Percentiles rank a stretch among this genome's conserved stretches.
Evolutionary conservation across 1,140 invertebrate species (phyloP).

Genomic region (Zaprionus capensis): DNA sequence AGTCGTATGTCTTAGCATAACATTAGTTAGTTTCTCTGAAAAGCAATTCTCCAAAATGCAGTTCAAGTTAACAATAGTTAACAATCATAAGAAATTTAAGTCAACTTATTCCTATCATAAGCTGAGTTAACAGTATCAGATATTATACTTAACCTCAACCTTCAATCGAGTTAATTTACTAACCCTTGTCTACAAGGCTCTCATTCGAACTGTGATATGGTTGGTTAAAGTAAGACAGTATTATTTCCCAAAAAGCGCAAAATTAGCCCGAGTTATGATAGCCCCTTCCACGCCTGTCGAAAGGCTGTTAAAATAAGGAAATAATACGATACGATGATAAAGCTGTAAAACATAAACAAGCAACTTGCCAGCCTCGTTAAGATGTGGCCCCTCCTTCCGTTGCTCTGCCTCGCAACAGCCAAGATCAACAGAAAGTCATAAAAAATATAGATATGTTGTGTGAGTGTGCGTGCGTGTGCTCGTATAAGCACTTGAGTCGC

Average conservation of each 20-base stretch:
- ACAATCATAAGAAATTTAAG: not conserved
- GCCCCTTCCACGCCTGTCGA: not conserved
- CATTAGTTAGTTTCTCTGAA: too few relatives aligned
- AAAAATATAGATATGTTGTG: constrained; percentile 74
- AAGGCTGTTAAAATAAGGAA: not conserved
- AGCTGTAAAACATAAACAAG: constrained; percentile 63
- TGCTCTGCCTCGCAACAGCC: not conserved
- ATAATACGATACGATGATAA: constrained; percentile 44
- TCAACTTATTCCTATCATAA: not conserved
- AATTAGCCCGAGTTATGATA: not conserved
- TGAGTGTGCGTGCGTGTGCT: constrained; percentile 20
- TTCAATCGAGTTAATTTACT: too few relatives aligned
- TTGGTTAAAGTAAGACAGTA: too few relatives aligned
- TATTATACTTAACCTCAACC: too few relatives aligned
- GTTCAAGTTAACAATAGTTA: not conserved
- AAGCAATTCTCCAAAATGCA: too few relatives aligned
- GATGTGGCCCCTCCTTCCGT: not conserved
- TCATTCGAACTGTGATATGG: too few relatives aligned
- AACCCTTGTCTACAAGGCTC: not conserved
- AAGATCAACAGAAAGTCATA: constrained; percentile 80
- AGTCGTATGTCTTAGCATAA: too few relatives aligned
- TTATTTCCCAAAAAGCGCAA: too few relatives aligned
- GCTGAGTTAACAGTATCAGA: too few relatives aligned
- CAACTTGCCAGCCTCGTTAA: constrained; percentile 4
- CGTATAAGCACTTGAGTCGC: constrained; percentile 40